Conservation (phyloP, 2,113 vertebrate species). For the Apaloderma vittatum region DNA sequence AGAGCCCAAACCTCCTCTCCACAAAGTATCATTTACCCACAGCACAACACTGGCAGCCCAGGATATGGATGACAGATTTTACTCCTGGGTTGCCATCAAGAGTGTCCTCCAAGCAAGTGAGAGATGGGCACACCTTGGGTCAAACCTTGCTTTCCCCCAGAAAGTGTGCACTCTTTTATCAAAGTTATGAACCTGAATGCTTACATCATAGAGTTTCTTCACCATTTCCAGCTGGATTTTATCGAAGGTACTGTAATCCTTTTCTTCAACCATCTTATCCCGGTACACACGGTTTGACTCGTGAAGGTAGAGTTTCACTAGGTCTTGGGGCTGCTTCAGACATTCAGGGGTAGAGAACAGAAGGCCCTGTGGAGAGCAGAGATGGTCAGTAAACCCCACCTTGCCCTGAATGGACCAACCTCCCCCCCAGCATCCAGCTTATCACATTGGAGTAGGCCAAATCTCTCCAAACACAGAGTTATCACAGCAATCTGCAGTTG, state of each 20-base stretch:
- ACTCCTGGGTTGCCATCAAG: background rate
- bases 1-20: background rate
- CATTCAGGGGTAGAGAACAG: slow-evolving; percentile 88
- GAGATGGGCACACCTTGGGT: background rate
- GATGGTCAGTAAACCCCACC: background rate
- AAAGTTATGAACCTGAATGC: slow-evolving; percentile 14
- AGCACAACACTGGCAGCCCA: background rate
- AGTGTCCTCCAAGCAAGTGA: background rate
- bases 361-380: slow-evolving; percentile 81
- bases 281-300: slow-evolving; percentile 91
- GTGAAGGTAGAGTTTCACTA: slow-evolving; percentile 91
- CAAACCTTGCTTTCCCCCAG: background rate
- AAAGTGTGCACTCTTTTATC: background rate
- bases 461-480: background rate
- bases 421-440: background rate
- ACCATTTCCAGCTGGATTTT: slow-evolving; percentile 87
- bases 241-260: slow-evolving; percentile 86
- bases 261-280: slow-evolving; percentile 90
- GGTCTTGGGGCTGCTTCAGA: slow-evolving; percentile 82
- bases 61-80: background rate
- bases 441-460: accelerated
- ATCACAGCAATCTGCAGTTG: accelerated
- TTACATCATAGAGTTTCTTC: slow-evolving; percentile 89
- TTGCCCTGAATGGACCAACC: background rate
- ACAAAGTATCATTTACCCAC: background rate